phyloP scores from a whole-genome alignment of 2,113 vertebrate genomes.

The Datnioides undecimradiatus region DNA sequence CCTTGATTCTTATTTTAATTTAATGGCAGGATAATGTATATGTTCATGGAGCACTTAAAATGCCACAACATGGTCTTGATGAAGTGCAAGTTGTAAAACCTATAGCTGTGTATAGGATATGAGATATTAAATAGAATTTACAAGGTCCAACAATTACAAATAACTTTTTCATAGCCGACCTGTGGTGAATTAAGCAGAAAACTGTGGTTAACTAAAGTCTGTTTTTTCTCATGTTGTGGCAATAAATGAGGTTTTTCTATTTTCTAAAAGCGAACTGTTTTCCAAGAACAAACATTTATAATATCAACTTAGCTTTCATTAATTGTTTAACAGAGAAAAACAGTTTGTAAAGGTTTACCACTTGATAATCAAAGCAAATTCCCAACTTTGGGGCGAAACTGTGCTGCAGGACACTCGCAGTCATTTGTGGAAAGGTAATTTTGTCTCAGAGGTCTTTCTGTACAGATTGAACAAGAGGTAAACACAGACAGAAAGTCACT shows the following conservation, averaged over 20 bases:
- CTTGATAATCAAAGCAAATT: neutral
- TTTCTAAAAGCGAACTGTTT: neutral
- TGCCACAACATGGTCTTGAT: neutral
- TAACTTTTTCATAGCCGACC: neutral
- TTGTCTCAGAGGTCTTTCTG: neutral
- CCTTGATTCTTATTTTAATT: neutral
- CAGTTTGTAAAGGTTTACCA: neutral
- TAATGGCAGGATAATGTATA: neutral
- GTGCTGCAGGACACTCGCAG: neutral
- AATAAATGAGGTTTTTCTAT: neutral
- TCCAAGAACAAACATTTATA: neutral
- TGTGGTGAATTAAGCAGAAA: conserved; percentile 1
- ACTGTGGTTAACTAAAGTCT: neutral
- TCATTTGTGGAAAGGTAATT: neutral
- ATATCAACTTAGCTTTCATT: no score
- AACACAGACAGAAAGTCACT: conserved; percentile 31
- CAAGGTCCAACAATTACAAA: neutral
- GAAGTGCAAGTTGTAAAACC: neutral
- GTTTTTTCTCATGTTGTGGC: neutral
- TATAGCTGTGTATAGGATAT: neutral
- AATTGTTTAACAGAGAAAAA: no score
- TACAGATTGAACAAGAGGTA: conserved; percentile 34
- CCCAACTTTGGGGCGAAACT: neutral
- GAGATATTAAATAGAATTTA: neutral
- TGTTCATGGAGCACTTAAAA: conserved; percentile 15